Conservation (phyloP, 2,113 vertebrate genomes). For the rat (Rattus norvegicus) region DNA sequence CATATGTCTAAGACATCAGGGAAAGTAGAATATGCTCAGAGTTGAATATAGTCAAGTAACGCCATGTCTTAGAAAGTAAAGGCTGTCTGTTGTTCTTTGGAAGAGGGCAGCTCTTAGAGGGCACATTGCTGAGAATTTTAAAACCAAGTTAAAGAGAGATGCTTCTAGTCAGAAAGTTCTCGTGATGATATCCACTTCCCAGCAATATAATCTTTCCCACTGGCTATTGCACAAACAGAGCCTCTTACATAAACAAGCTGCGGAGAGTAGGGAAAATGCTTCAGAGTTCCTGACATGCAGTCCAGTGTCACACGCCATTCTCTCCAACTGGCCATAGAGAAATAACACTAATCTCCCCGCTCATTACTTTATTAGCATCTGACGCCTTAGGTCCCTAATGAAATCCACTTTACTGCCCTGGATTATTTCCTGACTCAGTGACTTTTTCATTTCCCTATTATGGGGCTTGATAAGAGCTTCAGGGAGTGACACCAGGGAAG, state of each 20-base stretch:
- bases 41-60: slow-evolving; percentile 8
- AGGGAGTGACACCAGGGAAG: slow-evolving; percentile 60
- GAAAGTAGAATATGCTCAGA: background rate
- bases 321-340: slow-evolving; percentile 63
- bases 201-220: slow-evolving; percentile 68
- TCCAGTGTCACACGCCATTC: slow-evolving; percentile 53
- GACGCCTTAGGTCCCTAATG: slow-evolving; percentile 77
- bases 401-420: slow-evolving; percentile 75
- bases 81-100: slow-evolving; percentile 35
- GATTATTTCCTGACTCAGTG: slow-evolving; percentile 78
- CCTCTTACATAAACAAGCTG: slow-evolving; percentile 44
- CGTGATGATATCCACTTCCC: slow-evolving; percentile 69
- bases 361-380: slow-evolving; percentile 72
- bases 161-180: slow-evolving; percentile 30
- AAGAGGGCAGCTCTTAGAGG: slow-evolving; percentile 6
- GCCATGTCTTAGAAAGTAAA: background rate
- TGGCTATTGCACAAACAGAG: slow-evolving; percentile 28
- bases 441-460: slow-evolving; percentile 79
- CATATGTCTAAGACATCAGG: background rate
- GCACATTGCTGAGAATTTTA: background rate
- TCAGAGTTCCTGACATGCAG: slow-evolving; percentile 63
- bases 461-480: slow-evolving; percentile 66
- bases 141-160: slow-evolving; percentile 65
- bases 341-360: slow-evolving; percentile 78
- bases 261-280: slow-evolving; percentile 66